phyloP scores from a whole-genome alignment of 1,140 invertebrate species.

The Bicyclus anynana region DNA sequence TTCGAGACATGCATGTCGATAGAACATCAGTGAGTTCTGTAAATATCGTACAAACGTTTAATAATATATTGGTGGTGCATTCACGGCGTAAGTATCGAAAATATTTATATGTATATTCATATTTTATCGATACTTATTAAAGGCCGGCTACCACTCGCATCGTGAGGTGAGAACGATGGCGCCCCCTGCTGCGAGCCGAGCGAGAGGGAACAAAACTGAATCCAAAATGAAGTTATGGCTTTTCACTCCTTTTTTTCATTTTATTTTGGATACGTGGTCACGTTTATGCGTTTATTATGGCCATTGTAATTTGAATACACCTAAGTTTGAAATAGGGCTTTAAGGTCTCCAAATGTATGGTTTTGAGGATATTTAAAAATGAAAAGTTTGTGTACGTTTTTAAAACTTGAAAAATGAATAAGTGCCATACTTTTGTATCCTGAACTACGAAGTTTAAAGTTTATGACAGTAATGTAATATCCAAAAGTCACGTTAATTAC shows the following conservation, averaged over 20 bases:
- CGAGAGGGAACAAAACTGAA: slow-evolving; percentile 68
- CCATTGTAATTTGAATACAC: slow-evolving; percentile 7
- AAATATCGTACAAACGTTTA: slow-evolving; percentile 1
- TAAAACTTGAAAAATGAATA: no score
- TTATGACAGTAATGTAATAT: no score
- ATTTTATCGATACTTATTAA: slow-evolving; percentile 77
- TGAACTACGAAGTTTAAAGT: background rate
- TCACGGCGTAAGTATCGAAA: slow-evolving; percentile 51
- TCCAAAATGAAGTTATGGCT: slow-evolving; percentile 73
- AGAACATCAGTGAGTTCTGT: background rate
- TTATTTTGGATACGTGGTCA: slow-evolving; percentile 56
- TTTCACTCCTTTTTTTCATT: slow-evolving; percentile 54
- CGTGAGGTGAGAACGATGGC: slow-evolving; percentile 75
- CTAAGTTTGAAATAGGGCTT: background rate
- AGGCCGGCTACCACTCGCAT: slow-evolving; percentile 73
- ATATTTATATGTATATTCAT: slow-evolving; percentile 76
- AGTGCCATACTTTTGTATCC: no score
- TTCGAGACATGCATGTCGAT: background rate
- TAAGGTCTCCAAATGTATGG: no score
- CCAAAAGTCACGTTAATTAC: slow-evolving; percentile 49
- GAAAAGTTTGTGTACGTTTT: no score
- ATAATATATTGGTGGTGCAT: slow-evolving; percentile 4
- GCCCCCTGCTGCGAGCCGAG: slow-evolving; percentile 70
- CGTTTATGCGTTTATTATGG: slow-evolving; percentile 30
- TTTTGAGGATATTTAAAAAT: no score